phyloP scores from a whole-genome alignment of 2,888 invertebrate species.

The Orthonevra nobilis region DNA sequence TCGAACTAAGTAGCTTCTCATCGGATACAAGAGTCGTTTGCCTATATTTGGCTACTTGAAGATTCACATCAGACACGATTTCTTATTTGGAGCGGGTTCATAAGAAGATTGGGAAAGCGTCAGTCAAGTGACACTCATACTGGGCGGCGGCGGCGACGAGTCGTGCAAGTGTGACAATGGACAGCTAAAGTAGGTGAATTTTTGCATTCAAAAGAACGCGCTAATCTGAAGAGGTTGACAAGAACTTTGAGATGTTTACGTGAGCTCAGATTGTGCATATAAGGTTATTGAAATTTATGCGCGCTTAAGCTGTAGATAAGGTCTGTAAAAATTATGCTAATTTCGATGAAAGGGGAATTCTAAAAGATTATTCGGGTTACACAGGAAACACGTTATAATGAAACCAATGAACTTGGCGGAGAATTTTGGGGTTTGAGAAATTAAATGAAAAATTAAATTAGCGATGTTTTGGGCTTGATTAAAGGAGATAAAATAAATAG shows the following conservation, averaged over 20 bases:
- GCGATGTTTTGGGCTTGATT: too few species aligned
- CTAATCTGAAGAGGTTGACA: slow-evolving; percentile 10
- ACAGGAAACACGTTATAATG: too few species aligned
- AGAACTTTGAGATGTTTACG: not conserved
- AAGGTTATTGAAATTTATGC: not conserved
- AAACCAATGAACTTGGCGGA: too few species aligned
- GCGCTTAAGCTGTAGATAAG: not conserved
- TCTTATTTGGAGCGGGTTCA: slow-evolving; percentile 9
- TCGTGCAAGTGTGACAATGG: slow-evolving; percentile 6
- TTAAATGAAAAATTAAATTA: too few species aligned
- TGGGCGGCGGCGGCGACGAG: not conserved
- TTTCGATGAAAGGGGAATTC: too few species aligned
- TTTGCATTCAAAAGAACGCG: slow-evolving; percentile 45
- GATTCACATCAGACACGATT: slow-evolving; percentile 55
- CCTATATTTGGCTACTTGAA: slow-evolving; percentile 55
- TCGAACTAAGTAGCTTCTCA: not conserved
- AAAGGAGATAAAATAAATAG: too few species aligned
- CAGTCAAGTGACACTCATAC: slow-evolving; percentile 42
- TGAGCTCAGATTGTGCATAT: slow-evolving; percentile 6
- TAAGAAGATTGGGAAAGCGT: slow-evolving; percentile 36
- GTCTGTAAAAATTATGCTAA: not conserved
- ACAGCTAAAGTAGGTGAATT: slow-evolving; percentile 29
- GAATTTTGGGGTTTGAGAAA: too few species aligned
- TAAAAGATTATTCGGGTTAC: too few species aligned
- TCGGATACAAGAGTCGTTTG: slow-evolving; percentile 19